A percentile compares a stretch with the other conserved stretches of the same genome.
Conservation (phyloP, 2,888 invertebrate genomes). For the Parelbella ahira region DNA sequence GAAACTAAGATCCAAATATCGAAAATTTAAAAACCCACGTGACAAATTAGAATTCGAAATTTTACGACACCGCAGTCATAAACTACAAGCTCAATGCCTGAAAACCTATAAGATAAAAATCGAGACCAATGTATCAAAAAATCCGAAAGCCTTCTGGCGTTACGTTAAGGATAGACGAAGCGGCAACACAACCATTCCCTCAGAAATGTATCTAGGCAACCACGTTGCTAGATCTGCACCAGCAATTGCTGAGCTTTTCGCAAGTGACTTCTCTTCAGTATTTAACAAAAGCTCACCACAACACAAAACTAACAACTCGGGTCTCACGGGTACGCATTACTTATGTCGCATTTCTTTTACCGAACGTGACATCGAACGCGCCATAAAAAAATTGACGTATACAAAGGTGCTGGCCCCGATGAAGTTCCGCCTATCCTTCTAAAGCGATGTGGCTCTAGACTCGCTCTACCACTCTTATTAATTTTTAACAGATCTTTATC, state of each 20-base stretch:
- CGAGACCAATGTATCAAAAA: background rate
- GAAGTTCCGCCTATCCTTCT: background rate
- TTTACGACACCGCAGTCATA: slow-evolving; percentile 1
- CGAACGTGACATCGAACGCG: background rate
- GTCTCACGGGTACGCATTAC: too few species aligned
- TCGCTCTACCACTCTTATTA: background rate
- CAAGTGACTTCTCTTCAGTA: background rate
- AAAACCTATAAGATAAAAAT: background rate
- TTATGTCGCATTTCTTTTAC: background rate
- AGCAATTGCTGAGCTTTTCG: slow-evolving; percentile 1
- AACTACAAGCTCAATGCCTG: background rate
- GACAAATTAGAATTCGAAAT: slow-evolving; percentile 10
- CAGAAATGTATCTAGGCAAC: background rate
- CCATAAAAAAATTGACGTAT: background rate
- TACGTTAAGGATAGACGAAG: background rate
- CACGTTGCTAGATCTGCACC: background rate
- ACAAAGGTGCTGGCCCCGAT: slow-evolving; percentile 1
- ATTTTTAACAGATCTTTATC: slow-evolving; percentile 1
- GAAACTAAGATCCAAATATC: background rate
- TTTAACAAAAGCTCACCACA: background rate
- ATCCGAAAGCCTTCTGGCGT: slow-evolving; percentile 9
- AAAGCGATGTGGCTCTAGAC: background rate
- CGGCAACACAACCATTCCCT: background rate
- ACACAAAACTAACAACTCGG: too few species aligned
- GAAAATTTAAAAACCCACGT: slow-evolving; percentile 6